Percentiles rank a stretch among this genome's conserved stretches.
Evolutionary conservation across 2,113 vertebrate genomes (phyloP).

Genomic region (Heloderma charlesbogerti): DNA sequence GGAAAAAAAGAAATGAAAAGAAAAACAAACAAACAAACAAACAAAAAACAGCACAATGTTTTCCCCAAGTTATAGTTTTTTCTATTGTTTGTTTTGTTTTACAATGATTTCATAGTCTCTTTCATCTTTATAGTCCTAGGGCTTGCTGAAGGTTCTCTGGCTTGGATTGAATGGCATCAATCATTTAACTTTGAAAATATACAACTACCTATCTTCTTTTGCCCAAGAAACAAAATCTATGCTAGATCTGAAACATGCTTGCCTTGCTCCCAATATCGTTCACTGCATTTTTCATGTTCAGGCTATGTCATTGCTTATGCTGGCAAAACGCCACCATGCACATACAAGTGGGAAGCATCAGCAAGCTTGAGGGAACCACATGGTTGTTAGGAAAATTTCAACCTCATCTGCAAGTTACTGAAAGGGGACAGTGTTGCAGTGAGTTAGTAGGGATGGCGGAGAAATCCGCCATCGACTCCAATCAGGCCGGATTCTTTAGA

Average conservation of each 20-base stretch:
- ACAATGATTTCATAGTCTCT: conserved; percentile 35
- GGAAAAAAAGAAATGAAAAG: no score
- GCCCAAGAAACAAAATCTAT: conserved; percentile 22
- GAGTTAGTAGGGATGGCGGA: no score
- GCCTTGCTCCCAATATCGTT: not conserved
- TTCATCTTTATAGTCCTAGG: conserved; percentile 24
- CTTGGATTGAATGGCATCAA: conserved; percentile 40
- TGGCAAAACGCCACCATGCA: no score
- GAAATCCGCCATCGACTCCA: no score
- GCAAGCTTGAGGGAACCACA: no score
- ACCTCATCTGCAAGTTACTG: no score
- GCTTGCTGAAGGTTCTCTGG: not conserved
- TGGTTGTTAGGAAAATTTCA: no score
- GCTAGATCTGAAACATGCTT: not conserved
- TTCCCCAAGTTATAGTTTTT: conserved; percentile 24
- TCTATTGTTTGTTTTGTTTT: not conserved
- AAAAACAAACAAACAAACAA: no score
- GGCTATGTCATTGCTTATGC: no score
- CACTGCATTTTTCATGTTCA: not conserved
- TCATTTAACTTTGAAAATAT: not conserved
- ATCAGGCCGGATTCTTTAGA: no score
- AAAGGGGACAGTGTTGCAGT: no score
- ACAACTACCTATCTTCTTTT: not conserved
- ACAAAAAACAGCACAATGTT: conserved; percentile 8
- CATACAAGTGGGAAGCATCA: no score